Evolutionary conservation across 2,113 vertebrate species (phyloP).

Genomic region (Phyllopteryx taeniolatus): DNA sequence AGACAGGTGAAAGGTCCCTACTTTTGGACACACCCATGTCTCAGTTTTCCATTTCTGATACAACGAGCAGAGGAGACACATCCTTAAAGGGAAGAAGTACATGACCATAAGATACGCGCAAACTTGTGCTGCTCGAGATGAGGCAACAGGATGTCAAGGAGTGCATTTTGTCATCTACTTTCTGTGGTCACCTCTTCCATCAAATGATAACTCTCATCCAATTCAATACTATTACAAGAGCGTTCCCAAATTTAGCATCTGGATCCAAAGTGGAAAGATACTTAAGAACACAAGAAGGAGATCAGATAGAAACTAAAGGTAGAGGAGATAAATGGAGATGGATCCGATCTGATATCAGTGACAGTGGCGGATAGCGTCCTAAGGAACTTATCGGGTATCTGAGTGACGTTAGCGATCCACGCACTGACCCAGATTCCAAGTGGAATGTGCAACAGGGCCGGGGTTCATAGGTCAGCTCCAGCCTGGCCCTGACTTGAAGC

Average conservation of each 20-base stretch:
- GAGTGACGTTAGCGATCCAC: background rate
- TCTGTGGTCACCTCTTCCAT: too few relatives aligned
- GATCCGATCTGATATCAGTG: background rate
- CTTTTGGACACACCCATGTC: conserved; percentile 13
- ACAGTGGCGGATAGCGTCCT: background rate
- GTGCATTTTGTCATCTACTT: too few relatives aligned
- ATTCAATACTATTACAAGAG: too few relatives aligned
- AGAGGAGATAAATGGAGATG: background rate
- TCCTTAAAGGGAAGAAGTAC: conserved; percentile 29
- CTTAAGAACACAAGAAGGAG: background rate
- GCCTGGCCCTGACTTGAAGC: background rate
- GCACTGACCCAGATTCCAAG: conserved; percentile 1
- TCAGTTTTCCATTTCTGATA: conserved; percentile 50
- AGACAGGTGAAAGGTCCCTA: conserved; percentile 44
- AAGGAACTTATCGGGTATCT: background rate
- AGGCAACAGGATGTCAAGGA: conserved; percentile 1
- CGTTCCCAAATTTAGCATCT: too few relatives aligned
- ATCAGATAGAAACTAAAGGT: background rate
- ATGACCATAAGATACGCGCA: conserved; percentile 1
- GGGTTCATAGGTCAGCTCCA: background rate
- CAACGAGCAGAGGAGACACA: conserved; percentile 19
- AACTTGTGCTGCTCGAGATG: background rate
- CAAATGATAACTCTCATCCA: too few relatives aligned
- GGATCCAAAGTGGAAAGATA: background rate
- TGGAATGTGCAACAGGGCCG: background rate